Evolutionary conservation across 2,113 vertebrate species (phyloP).

Genomic region (Nothobranchius furzeri): DNA sequence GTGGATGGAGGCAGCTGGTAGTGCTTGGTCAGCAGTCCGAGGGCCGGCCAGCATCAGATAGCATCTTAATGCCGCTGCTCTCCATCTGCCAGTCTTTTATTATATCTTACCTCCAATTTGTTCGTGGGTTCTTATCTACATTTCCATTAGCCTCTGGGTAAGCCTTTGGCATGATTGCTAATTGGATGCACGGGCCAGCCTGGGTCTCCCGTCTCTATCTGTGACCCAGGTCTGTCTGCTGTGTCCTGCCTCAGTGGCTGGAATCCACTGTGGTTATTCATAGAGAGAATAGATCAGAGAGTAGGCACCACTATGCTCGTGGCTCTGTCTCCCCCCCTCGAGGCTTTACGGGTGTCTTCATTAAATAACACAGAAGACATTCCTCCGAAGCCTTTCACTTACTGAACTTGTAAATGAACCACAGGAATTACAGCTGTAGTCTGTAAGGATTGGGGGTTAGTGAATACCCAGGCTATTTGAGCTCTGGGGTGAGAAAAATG

Average conservation of each 20-base stretch:
- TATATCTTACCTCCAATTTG: slow-evolving; percentile 61
- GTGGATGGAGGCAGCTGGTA: slow-evolving; percentile 21
- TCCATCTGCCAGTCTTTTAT: slow-evolving; percentile 57
- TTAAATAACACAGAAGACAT: slow-evolving; percentile 27
- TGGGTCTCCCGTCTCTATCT: slow-evolving; percentile 26
- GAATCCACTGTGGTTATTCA: slow-evolving; percentile 21
- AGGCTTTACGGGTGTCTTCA: slow-evolving; percentile 15
- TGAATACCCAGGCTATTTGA: slow-evolving; percentile 2
- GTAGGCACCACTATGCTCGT: slow-evolving; percentile 5
- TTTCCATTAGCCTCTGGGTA: slow-evolving; percentile 62
- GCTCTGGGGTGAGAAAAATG: slow-evolving; percentile 6
- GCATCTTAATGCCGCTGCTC: slow-evolving; percentile 58
- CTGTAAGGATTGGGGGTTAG: background rate
- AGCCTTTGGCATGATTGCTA: slow-evolving; percentile 57
- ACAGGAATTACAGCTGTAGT: slow-evolving; percentile 35
- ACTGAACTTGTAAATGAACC: slow-evolving; percentile 26
- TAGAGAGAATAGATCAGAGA: slow-evolving; percentile 23
- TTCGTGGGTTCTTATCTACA: slow-evolving; percentile 67
- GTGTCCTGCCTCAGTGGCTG: slow-evolving; percentile 23
- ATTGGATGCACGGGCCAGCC: slow-evolving; percentile 48
- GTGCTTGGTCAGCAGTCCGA: slow-evolving; percentile 66
- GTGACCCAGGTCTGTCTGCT: slow-evolving; percentile 35
- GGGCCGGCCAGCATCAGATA: slow-evolving; percentile 52
- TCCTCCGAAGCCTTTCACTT: slow-evolving; percentile 30
- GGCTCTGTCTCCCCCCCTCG: background rate